Base-by-base conservation (phyloP, 2,797 vertebrate species). In the Heteromormyrus szaboi region DNA sequence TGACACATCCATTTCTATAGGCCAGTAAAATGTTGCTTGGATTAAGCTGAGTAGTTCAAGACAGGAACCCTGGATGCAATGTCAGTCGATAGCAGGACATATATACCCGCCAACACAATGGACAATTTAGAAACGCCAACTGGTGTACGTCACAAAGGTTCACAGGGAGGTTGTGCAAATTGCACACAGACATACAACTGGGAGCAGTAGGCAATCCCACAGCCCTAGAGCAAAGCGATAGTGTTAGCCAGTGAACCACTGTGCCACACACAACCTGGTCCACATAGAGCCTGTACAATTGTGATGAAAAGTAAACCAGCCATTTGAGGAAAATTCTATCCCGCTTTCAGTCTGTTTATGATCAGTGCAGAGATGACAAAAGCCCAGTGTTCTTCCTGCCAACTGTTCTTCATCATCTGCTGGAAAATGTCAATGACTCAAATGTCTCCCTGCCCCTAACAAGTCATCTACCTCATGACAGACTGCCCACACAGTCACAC, bases 381-480 rank as follows among this genome's bases (percentile, higher is more conserved):
- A 56, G 25, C 85, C 85, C 53, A 59, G 19, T 17, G 85, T 33
- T 86, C 51, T 56, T 41, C 50, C 53, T 56, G 85, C 85, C 53
- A 86, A 86, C 51, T 86, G 85, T 86, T 48, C 50, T 41, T 86
- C 85, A 86, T 59, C 25, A 41, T 59, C 29, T 86, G 29, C 25
- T 41, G 85, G 85, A 86, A 86, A 86, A 86, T 86, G 85, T 86
- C 85, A 56, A 86, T 86, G 85, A 86, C 85, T 86, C 85, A 86
- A 56, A 56, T 41, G 33, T 86, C 85, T 86, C 14, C 50, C 62
- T 86, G 85, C 85, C 85, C 85, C 62, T 56, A 86, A 86, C 85
- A 86, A 86, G 85, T 86, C 85, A 86, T 86, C 85, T 33, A 33
- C 51, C 29, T 54, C 25, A 56, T 56, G 85, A 86, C 85, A 62